Evolutionary conservation across 2,113 vertebrate genomes (phyloP), one percentile per base, ranked within the genome.

Genomic region (Scytalopus superciliaris): DNA sequence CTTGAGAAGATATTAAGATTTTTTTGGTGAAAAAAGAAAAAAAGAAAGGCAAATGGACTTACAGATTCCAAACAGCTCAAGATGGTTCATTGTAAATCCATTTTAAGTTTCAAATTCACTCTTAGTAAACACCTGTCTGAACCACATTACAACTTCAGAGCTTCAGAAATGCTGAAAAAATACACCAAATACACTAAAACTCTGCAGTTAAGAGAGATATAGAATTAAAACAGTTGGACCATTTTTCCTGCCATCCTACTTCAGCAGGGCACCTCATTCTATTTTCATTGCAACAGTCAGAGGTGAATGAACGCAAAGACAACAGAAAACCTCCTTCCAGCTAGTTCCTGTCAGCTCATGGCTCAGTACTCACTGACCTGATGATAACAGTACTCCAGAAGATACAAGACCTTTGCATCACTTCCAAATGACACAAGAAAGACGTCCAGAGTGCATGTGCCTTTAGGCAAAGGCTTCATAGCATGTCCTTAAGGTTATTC

Each of bases 381-480:
- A 35, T 5, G 10, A 8, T 6, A 79, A 59, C 28, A 66, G 44
- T 2, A 74, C 31, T 52, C 50, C 44, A 33, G 60, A 89, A 66
- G 45, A 86, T 18, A 66, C 30, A 44, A 25, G 13, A 62, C 50
- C 53, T 88, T 23, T 40, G 67, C 44, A 72, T 64, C 55, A 60
- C 42, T 78, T 56, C n/a, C 47, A 88, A 62, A 31, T 2, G 6
- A 44, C 13, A 7, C 25, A 78, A 67, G 70, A 40, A 56, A 47
- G 64, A 47, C 0, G 0, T 19, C 14, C 33, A 50, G 21, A 68
- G 24, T 39, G 40, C 24, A 25, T 0, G 0, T 21, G 63, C 27
- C 49, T 39, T 56, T 23, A 73, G 13, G 45, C 47, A 64, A 92
- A 73, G 6, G 35, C 44, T 81, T 59, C 49, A 19, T 19, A 73